phyloP scores from a whole-genome alignment of 2,888 invertebrate species.

The Luperina testacea region DNA sequence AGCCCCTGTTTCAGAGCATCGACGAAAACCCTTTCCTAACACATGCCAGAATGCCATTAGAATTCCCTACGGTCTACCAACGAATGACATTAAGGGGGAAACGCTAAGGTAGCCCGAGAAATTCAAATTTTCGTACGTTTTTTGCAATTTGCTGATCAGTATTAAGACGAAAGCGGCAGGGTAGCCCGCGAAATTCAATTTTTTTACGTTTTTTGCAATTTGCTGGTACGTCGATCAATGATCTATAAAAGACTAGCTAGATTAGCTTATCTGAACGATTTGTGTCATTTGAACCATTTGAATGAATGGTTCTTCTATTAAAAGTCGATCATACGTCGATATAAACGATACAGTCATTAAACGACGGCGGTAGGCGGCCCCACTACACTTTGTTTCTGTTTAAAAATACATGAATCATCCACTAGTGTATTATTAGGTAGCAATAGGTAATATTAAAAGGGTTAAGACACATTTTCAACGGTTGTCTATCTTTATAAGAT shows the following conservation, averaged over 20 bases:
- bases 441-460: neutral
- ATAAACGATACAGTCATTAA: neutral
- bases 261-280: conserved; percentile 13
- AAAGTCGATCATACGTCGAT: conserved; percentile 19
- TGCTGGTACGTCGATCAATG: too few species aligned
- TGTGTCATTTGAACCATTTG: neutral
- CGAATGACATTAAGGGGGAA: neutral
- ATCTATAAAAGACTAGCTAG: neutral
- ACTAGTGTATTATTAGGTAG: neutral
- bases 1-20: too few species aligned
- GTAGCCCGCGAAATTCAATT: too few species aligned
- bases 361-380: neutral
- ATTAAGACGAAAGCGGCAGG: too few species aligned
- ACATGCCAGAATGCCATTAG: neutral
- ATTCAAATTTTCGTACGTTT: too few species aligned
- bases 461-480: too few species aligned
- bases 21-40: too few species aligned
- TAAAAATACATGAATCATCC: neutral
- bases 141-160: too few species aligned
- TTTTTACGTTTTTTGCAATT: too few species aligned
- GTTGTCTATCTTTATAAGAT: too few species aligned
- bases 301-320: conserved; percentile 26
- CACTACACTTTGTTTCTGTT: conserved; percentile 3
- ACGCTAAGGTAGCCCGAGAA: too few species aligned
- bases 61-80: neutral